These are phyloP conservation scores for Drosophila neonasuta DNA, from an alignment of 2,888 invertebrate species.

Conservation along the genomic window DNA sequence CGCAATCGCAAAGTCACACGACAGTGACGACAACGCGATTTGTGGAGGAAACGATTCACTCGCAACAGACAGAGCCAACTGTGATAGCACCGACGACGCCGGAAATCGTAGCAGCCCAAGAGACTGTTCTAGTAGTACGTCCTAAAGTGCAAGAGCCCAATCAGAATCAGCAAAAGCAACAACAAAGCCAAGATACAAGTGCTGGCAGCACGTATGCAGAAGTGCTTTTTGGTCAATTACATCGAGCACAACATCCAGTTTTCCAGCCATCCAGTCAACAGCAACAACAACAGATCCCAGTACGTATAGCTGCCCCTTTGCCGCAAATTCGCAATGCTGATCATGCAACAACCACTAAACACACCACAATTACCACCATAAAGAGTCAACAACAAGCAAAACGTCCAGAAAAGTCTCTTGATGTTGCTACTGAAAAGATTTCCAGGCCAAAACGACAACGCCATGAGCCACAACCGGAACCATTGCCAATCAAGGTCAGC, in stretches of 20 bases:
- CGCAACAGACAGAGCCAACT: constrained; percentile 55
- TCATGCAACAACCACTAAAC: constrained; percentile 71
- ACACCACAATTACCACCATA: constrained; percentile 46
- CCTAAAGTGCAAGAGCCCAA: constrained; percentile 53
- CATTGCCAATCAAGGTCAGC: constrained; percentile 61
- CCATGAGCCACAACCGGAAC: constrained; percentile 66
- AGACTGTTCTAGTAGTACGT: constrained; percentile 33
- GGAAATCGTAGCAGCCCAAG: constrained; percentile 24
- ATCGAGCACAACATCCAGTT: constrained; percentile 66
- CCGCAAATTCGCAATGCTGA: constrained; percentile 53
- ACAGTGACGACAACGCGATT: constrained; percentile 39
- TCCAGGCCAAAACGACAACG: constrained; percentile 57
- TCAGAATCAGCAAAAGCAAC: constrained; percentile 28
- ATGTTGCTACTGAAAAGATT: constrained; percentile 53
- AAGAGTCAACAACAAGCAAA: constrained; percentile 31
- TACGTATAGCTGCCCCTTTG: constrained; percentile 62
- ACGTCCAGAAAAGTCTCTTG: constrained; percentile 70
- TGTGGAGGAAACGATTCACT: constrained; percentile 46
- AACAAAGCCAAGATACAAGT: constrained; percentile 46
- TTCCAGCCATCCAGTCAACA: constrained; percentile 84
- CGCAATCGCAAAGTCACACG: constrained; percentile 14
- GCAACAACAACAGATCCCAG: constrained; percentile 54
- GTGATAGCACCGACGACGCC: constrained; percentile 46
- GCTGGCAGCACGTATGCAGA: constrained; percentile 80
- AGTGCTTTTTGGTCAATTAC: constrained; percentile 79